A percentile compares a stretch with the other conserved stretches of the same genome.
Evolutionary conservation across 2,797 vertebrate genomes (phyloP).

Genomic region (Halcyon badia): DNA sequence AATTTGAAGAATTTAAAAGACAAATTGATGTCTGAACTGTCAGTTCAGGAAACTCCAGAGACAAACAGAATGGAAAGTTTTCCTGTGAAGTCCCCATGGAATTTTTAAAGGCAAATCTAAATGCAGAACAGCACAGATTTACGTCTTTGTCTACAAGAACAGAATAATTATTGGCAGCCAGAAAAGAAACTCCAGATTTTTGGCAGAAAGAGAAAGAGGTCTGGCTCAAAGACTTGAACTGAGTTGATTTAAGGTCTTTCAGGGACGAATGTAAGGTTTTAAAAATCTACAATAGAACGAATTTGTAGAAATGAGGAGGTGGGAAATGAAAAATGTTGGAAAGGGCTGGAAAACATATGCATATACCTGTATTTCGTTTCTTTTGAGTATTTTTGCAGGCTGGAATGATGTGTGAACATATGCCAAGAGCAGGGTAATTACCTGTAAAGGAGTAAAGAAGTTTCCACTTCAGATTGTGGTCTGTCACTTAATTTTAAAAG

Average conservation of each 20-base stretch:
- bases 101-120: conserved; percentile 59
- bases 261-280: background rate
- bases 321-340: background rate
- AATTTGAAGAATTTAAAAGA: conserved; percentile 40
- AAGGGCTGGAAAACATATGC: background rate
- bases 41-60: conserved; percentile 52
- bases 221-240: background rate
- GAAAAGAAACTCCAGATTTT: conserved; percentile 59
- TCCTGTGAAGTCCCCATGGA: conserved; percentile 44
- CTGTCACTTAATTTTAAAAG: background rate
- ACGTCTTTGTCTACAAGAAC: conserved; percentile 57
- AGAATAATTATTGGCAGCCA: conserved; percentile 59
- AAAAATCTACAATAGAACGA: background rate
- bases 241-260: conserved; percentile 29
- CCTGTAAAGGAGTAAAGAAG: background rate
- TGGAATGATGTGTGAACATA: background rate
- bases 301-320: background rate
- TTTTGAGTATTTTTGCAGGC: background rate
- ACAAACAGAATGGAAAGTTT: conserved; percentile 65
- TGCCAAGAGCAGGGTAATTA: background rate
- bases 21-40: conserved; percentile 57
- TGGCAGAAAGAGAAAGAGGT: conserved; percentile 40
- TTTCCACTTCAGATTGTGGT: background rate
- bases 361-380: background rate
- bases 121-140: conserved; percentile 58